phyloP scores from a whole-genome alignment of 2,888 invertebrate species.

The Campaea margaritaria region DNA sequence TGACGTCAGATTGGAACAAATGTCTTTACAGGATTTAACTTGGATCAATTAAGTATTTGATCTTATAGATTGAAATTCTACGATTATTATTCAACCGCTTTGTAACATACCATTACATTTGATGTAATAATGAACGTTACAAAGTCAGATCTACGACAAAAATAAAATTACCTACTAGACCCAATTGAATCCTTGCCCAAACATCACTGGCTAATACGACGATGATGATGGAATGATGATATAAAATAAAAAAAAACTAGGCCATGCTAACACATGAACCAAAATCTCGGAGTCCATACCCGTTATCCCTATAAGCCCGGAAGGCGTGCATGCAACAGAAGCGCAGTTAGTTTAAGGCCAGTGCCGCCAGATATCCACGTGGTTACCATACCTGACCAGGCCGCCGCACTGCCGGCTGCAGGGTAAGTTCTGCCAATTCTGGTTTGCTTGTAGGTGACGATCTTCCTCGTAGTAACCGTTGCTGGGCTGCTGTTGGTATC shows the following conservation, averaged over 20 bases:
- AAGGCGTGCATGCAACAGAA: conserved; percentile 61
- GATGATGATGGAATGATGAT: too few species aligned
- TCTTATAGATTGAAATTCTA: too few species aligned
- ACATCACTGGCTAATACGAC: too few species aligned
- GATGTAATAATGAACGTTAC: too few species aligned
- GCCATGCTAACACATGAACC: neutral
- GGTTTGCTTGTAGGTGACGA: conserved; percentile 44
- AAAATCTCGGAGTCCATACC: conserved; percentile 55
- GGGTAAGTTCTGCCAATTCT: conserved; percentile 69
- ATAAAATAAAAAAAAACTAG: neutral
- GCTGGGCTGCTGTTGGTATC: conserved; percentile 32
- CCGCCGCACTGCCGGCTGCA: conserved; percentile 76
- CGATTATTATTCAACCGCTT: too few species aligned
- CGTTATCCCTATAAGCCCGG: conserved; percentile 57
- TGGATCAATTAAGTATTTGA: too few species aligned
- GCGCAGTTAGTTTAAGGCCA: conserved; percentile 66
- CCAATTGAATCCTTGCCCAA: too few species aligned
- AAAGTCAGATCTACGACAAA: too few species aligned
- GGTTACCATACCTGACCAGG: conserved; percentile 76
- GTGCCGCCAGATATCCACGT: conserved; percentile 57
- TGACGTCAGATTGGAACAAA: too few species aligned
- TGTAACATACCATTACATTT: too few species aligned
- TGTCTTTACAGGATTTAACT: too few species aligned
- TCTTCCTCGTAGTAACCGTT: conserved; percentile 38
- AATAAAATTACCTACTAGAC: too few species aligned